These are phyloP conservation scores for Danio jaintianensis DNA, from an alignment of 2,797 vertebrate species.

Conservation along the genomic window DNA sequence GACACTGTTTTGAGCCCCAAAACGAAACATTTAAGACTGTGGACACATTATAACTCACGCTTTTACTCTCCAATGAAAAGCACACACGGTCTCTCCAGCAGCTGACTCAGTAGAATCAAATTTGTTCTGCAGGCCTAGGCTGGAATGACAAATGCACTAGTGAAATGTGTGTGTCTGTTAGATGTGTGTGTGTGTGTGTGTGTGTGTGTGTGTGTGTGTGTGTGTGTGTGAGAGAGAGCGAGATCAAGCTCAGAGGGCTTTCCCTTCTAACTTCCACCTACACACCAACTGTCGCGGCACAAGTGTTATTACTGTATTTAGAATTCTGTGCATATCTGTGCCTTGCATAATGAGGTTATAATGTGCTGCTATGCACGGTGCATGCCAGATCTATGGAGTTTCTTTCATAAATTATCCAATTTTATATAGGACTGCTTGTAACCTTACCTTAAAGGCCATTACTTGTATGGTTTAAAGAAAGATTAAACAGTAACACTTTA, in stretches of 20 bases:
- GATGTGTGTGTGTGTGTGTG: conserved; percentile 9
- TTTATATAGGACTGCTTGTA: conserved; percentile 1
- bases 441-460: neutral
- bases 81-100: neutral
- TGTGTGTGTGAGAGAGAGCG: neutral
- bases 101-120: conserved; percentile 45
- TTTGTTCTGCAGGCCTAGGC: conserved; percentile 15
- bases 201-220: conserved; percentile 15
- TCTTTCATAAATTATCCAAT: conserved; percentile 21
- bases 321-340: conserved; percentile 39
- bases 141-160: conserved; percentile 48
- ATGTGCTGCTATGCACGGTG: conserved; percentile 40
- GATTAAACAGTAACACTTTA: neutral
- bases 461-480: neutral
- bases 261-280: conserved; percentile 59
- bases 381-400: conserved; percentile 32
- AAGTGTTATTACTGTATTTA: conserved; percentile 60
- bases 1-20: conserved; percentile 27
- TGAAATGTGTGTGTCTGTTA: conserved; percentile 30
- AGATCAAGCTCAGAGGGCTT: conserved; percentile 57
- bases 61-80: neutral
- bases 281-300: conserved; percentile 60
- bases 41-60: neutral
- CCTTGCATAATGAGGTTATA: conserved; percentile 46
- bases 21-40: conserved; percentile 17